Evolutionary conservation across 1,140 invertebrate genomes (phyloP), one percentile per base, ranked within the genome.

Genomic region (Oscheius sp.): DNA sequence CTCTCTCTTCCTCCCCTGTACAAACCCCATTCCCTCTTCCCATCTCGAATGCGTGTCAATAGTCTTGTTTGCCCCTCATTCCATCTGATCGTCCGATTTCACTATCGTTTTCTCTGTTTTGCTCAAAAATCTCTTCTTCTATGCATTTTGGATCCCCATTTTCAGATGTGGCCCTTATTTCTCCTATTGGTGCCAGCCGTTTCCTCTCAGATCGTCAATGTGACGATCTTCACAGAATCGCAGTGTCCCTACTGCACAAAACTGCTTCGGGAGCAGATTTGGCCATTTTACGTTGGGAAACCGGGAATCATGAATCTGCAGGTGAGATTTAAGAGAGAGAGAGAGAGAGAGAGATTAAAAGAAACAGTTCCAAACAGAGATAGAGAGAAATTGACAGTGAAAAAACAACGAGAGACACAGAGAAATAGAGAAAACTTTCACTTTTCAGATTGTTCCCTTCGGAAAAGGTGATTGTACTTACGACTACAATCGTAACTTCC

Each of bases 221-320:
- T 76, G 38, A 76, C 74, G 1, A 73, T 76, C 31, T 76, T 76
- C 52, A 72, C 68, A 10, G 74, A 76, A 64, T 76, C 74, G 2
- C 74, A 76, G 62, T 76, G 74, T 45, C 74, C 74, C 1, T 76
- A 63, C 45, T 76, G 74, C 32, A 76, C 74, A 1, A 76, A 75
- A 31, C 46, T 76, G 4, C 49, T 76, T 2, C 26, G 74, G n/a
- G 74, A 76, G 31, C 74, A 76, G 45, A 67, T 76, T 38, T 76
- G 74, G 74, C 74, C 74, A 55, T 76, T 76, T 65, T 73, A 76
- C 42, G 70, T 73, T 4, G 49, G 49, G 23, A 35, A 62, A 66
- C 74, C 74, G 10, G 74, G 74, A 18, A 75, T 76, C 29, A 76
- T 76, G 74, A 76, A 76, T 58, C 58, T 76, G 13, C 74, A 76